Percentiles rank a stretch among this genome's conserved stretches.
phyloP scores from a whole-genome alignment of 2,113 vertebrate species.

The Hepsetus odoe region DNA sequence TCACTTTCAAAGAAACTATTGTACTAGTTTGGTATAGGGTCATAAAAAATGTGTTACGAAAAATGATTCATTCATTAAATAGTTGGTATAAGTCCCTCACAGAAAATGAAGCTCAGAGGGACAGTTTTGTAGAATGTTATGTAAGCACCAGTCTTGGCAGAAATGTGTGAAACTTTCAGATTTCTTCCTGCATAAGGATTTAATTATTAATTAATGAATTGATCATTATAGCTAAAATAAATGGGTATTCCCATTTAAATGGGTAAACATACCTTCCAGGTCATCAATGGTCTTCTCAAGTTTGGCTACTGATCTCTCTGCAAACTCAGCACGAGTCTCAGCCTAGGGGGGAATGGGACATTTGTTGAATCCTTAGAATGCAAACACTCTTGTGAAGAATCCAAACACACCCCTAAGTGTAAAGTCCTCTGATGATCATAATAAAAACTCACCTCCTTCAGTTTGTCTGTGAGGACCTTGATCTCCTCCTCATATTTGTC shows the following conservation, averaged over 20 bases:
- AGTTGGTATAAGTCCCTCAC: constrained; percentile 6
- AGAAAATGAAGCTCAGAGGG: constrained; percentile 19
- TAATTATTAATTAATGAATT: too few species aligned
- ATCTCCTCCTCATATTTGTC: constrained; percentile 99
- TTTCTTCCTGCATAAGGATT: constrained; percentile 1
- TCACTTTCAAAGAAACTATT: constrained; percentile 20
- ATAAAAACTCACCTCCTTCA: constrained; percentile 90
- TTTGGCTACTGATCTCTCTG: constrained; percentile 98
- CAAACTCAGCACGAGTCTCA: constrained; percentile 98
- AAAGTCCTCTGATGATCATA: constrained; percentile 24
- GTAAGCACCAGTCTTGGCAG: background rate
- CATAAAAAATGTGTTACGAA: background rate
- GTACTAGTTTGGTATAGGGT: background rate
- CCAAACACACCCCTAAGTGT: background rate
- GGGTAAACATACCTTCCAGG: constrained; percentile 89
- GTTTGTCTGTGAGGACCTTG: constrained; percentile 98
- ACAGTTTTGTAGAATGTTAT: constrained; percentile 10
- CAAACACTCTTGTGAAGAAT: background rate
- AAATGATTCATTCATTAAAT: background rate
- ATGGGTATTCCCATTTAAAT: constrained; percentile 28
- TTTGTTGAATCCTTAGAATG: background rate
- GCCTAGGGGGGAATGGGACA: constrained; percentile 76
- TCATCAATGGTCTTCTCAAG: constrained; percentile 99
- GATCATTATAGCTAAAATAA: constrained; percentile 7
- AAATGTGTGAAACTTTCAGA: background rate